Evolutionary conservation across 2,888 invertebrate genomes (phyloP).

Genomic region (Carabus problematicus): DNA sequence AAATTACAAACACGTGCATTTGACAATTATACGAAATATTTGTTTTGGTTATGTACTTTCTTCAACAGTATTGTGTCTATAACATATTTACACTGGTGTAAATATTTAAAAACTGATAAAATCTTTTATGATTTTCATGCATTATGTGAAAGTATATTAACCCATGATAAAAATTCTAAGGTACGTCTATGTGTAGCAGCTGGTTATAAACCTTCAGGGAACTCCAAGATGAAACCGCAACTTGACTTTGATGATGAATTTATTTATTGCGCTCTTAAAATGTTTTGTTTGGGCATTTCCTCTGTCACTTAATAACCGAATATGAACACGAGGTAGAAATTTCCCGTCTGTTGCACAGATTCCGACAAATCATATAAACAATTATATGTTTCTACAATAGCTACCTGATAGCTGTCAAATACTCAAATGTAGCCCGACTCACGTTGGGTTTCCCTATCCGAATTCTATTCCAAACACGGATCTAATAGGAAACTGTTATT

Average conservation of each 20-base stretch:
- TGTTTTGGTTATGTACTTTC: no score
- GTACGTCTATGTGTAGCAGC: background rate
- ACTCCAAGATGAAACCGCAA: slow-evolving; percentile 32
- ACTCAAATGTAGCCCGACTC: background rate
- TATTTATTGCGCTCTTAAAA: slow-evolving; percentile 15
- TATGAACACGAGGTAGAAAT: slow-evolving; percentile 16
- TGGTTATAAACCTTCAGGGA: slow-evolving; percentile 1
- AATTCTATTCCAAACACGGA: slow-evolving; percentile 24
- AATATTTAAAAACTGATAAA: no score
- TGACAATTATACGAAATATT: no score
- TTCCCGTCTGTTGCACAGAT: slow-evolving; percentile 14
- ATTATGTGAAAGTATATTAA: background rate
- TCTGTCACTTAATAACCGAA: slow-evolving; percentile 14
- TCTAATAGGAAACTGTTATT: slow-evolving; percentile 16
- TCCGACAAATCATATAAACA: slow-evolving; percentile 2
- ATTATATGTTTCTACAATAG: slow-evolving; percentile 15
- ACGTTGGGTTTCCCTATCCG: slow-evolving; percentile 27
- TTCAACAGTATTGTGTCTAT: no score
- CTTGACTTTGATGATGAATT: slow-evolving; percentile 20
- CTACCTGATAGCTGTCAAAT: background rate
- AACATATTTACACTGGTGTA: no score
- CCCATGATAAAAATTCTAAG: background rate
- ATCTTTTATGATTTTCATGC: background rate
- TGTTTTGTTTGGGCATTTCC: slow-evolving; percentile 30
- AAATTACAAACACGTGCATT: no score